Evolutionary conservation across 2,797 vertebrate species (phyloP).

Genomic region (Chiloscyllium punctatum): DNA sequence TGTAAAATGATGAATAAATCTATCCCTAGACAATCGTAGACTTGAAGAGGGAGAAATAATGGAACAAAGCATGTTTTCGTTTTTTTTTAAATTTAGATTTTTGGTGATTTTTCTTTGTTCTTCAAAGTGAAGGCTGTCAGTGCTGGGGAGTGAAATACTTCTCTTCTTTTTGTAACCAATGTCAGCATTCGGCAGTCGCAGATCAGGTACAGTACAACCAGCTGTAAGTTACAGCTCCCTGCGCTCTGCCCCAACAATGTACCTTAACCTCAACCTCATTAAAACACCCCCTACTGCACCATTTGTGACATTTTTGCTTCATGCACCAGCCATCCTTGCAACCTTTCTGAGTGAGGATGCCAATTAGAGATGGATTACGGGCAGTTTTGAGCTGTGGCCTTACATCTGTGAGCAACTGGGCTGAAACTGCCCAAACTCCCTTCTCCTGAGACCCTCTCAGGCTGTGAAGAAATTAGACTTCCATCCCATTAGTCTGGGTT

Average conservation of each 20-base stretch:
- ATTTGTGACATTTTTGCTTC: neutral
- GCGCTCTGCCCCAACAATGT: neutral
- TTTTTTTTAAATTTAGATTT: neutral
- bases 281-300: constrained; percentile 13
- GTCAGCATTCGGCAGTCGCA: neutral
- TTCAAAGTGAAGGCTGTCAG: neutral
- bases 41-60: neutral
- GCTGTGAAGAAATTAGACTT: neutral
- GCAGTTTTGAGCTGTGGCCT: constrained; percentile 14
- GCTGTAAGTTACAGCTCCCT: neutral
- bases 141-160: constrained; percentile 5
- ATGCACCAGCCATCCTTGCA: neutral
- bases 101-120: neutral
- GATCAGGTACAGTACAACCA: neutral
- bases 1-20: constrained; percentile 3
- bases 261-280: constrained; percentile 34
- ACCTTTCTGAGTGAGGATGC: constrained; percentile 27
- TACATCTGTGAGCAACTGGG: neutral
- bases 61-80: neutral
- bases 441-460: neutral
- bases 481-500: neutral
- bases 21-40: neutral
- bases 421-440: neutral
- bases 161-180: neutral
- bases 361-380: constrained; percentile 29